Evolutionary conservation across 2,797 vertebrate genomes (phyloP).

Genomic region (Arrhamphus sclerolepis): DNA sequence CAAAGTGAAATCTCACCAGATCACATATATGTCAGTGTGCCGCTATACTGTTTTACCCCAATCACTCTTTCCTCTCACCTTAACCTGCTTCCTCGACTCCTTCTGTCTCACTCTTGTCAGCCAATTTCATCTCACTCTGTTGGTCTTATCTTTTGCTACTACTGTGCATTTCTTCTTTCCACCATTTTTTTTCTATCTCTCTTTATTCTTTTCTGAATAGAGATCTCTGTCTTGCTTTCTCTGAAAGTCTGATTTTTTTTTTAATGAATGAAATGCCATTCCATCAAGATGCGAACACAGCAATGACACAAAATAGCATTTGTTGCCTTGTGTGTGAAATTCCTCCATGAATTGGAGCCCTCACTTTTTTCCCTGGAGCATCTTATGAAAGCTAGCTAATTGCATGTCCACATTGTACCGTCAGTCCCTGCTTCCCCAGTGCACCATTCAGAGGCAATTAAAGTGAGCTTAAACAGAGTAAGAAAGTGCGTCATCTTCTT

Average conservation of each 20-base stretch:
- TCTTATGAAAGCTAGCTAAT: conserved; percentile 81
- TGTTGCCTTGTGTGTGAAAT: conserved; percentile 75
- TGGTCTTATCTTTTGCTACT: conserved; percentile 47
- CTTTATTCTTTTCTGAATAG: conserved; percentile 47
- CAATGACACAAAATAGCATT: conserved; percentile 73
- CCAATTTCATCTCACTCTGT: conserved; percentile 53
- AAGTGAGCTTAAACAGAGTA: conserved; percentile 85
- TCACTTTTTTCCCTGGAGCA: conserved; percentile 57
- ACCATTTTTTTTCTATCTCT: conserved; percentile 33
- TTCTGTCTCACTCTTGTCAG: conserved; percentile 38
- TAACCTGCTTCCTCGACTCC: conserved; percentile 39
- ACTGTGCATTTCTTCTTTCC: conserved; percentile 37
- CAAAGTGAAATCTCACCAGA: conserved; percentile 51
- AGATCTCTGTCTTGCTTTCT: conserved; percentile 60
- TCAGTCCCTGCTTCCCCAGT: conserved; percentile 72
- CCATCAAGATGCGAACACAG: conserved; percentile 72
- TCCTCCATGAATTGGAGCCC: conserved; percentile 73
- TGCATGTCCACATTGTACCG: conserved; percentile 77
- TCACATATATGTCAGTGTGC: conserved; percentile 39
- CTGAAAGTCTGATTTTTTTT: conserved; percentile 58
- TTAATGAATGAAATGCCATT: conserved; percentile 77
- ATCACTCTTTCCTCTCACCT: conserved; percentile 55
- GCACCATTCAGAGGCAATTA: conserved; percentile 86
- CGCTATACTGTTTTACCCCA: conserved; percentile 43
- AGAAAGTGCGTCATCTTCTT: conserved; percentile 86